Conservation (phyloP, 2,113 vertebrate species). For the Camelus bactrianus region DNA sequence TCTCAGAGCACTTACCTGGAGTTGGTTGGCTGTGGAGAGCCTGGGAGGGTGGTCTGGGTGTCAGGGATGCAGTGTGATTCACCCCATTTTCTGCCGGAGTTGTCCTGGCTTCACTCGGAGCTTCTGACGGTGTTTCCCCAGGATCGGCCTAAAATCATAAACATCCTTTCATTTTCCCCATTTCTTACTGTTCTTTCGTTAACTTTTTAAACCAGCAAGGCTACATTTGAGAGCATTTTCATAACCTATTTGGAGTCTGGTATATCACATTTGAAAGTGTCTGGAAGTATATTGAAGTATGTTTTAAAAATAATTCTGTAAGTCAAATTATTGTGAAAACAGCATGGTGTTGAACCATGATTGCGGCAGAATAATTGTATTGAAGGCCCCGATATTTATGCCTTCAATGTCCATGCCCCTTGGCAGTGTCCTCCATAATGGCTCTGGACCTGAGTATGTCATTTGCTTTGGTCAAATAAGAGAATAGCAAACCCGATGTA, state of each 20-base stretch:
- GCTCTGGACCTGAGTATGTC: not conserved
- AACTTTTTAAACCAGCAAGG: not conserved
- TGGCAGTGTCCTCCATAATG: not conserved
- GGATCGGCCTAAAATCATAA: slow-evolving; percentile 90
- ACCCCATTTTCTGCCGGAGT: slow-evolving; percentile 95
- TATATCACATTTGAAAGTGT: not conserved
- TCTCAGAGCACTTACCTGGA: slow-evolving; percentile 89
- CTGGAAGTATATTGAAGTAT: not conserved
- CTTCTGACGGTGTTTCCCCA: slow-evolving; percentile 91
- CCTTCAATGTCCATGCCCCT: not conserved
- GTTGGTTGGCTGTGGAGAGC: slow-evolving; percentile 92
- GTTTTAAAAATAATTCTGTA: too few species aligned
- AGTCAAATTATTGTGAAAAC: not conserved
- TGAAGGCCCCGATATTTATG: not conserved
- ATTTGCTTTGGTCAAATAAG: not conserved
- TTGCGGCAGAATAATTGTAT: not conserved
- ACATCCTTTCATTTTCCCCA: not conserved
- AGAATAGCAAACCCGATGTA: not conserved
- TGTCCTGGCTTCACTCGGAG: slow-evolving; percentile 90
- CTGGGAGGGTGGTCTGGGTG: slow-evolving; percentile 92
- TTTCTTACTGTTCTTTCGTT: not conserved
- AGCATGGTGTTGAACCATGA: not conserved
- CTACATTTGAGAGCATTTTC: not conserved
- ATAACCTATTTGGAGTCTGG: not conserved
- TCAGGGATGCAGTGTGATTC: slow-evolving; percentile 90